phyloP scores from a whole-genome alignment of 2,797 vertebrate species.

The Cuculus canorus region DNA sequence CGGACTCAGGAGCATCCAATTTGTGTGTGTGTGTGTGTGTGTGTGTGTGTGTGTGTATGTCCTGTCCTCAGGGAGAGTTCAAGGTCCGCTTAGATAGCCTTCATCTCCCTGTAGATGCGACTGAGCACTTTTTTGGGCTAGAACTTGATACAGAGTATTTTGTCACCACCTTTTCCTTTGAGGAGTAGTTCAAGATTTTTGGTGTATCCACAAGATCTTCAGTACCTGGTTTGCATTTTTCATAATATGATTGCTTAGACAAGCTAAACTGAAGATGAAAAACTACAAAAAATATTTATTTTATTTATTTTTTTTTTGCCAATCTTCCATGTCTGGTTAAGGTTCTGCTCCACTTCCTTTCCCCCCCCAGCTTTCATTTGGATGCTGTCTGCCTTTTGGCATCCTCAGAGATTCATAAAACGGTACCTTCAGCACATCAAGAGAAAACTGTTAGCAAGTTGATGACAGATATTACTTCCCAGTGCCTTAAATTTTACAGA shows the following conservation, averaged over 20 bases:
- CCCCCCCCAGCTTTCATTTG: not conserved
- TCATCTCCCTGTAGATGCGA: not conserved
- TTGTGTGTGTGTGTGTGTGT: not conserved
- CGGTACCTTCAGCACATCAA: not conserved
- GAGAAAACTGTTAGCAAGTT: not conserved
- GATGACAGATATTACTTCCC: not conserved
- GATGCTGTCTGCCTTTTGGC: not conserved
- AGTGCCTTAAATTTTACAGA: not conserved
- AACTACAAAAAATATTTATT: slow-evolving; percentile 64
- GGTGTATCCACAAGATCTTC: slow-evolving; percentile 17
- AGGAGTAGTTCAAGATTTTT: not conserved
- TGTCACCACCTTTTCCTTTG: slow-evolving; percentile 3
- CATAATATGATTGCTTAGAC: slow-evolving; percentile 53
- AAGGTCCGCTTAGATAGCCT: not conserved
- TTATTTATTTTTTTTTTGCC: not conserved
- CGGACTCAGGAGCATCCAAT: not conserved
- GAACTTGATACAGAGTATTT: slow-evolving; percentile 1
- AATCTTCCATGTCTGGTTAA: slow-evolving; percentile 38
- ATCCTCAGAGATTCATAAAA: not conserved
- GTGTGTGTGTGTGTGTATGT: not conserved
- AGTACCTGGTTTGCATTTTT: slow-evolving; percentile 54
- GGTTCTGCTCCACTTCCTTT: not conserved
- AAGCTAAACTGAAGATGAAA: slow-evolving; percentile 58
- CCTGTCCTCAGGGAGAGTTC: not conserved
- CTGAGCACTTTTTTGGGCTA: not conserved